These are phyloP conservation scores for Numenius phaeopus DNA, from an alignment of 2,797 vertebrate genomes.

Conservation along the genomic window DNA sequence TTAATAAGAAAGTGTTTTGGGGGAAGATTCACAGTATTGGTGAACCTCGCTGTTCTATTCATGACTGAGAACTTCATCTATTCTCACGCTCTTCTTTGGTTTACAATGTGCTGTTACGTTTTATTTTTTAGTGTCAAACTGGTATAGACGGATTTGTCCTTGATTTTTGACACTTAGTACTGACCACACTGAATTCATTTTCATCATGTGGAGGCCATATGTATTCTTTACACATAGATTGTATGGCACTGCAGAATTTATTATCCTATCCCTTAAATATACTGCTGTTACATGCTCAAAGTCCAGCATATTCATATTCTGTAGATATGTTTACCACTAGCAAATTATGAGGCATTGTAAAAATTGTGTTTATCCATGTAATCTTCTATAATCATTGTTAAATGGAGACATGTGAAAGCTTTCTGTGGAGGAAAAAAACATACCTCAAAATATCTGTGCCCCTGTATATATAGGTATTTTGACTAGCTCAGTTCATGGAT, in stretches of 20 bases:
- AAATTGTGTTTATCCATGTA: not conserved
- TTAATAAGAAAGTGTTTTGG: not conserved
- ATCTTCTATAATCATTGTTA: not conserved
- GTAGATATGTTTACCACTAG: not conserved
- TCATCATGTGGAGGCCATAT: conserved; percentile 43
- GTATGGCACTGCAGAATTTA: not conserved
- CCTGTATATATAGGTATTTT: not conserved
- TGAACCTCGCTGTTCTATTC: not conserved
- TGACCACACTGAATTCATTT: conserved; percentile 34
- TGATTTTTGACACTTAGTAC: not conserved
- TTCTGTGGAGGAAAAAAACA: not conserved
- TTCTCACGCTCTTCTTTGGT: not conserved
- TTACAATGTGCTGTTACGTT: not conserved
- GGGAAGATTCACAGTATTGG: not conserved
- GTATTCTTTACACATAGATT: conserved; percentile 27
- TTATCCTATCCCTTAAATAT: not conserved
- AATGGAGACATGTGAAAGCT: not conserved
- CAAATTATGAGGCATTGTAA: not conserved
- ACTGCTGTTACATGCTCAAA: not conserved
- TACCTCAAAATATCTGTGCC: not conserved
- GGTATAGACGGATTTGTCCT: not conserved
- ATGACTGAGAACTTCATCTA: not conserved
- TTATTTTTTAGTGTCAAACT: conserved; percentile 3
- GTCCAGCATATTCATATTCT: not conserved
- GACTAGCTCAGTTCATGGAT: not conserved